phyloP scores from a whole-genome alignment of 2,113 vertebrate genomes.

The Nannospalax galili region DNA sequence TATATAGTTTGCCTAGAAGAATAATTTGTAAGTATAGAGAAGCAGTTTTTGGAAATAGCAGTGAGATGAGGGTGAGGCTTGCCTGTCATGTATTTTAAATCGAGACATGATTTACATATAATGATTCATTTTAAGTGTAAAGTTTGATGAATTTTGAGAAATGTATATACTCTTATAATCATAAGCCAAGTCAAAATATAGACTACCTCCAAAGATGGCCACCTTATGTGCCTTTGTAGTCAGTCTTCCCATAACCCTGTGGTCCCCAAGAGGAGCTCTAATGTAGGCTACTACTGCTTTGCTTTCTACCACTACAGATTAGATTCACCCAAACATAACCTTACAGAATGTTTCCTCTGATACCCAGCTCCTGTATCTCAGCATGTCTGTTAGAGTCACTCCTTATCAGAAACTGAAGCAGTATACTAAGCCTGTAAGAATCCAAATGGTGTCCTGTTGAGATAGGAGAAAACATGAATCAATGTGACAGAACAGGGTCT shows the following conservation, averaged over 20 bases:
- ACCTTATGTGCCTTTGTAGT: neutral
- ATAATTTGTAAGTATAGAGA: neutral
- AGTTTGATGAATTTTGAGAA: neutral
- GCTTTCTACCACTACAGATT: neutral
- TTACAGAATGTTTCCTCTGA: neutral
- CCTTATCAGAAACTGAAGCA: neutral
- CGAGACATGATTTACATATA: neutral
- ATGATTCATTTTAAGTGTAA: neutral
- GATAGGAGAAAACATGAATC: too few relatives aligned
- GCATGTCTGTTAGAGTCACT: neutral
- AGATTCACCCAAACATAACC: neutral
- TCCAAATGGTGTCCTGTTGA: too few relatives aligned
- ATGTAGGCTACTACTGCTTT: neutral
- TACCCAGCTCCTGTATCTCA: neutral
- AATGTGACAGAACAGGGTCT: too few relatives aligned
- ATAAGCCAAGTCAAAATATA: neutral
- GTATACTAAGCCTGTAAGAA: too few relatives aligned
- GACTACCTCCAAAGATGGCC: neutral
- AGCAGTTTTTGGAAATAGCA: neutral
- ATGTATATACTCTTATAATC: neutral
- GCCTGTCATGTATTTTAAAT: neutral
- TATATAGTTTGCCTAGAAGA: constrained; percentile 2
- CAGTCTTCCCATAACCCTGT: neutral
- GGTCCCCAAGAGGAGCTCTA: neutral
- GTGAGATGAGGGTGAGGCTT: neutral